Base-by-base conservation (phyloP, 2,113 vertebrate species). In the Mormoops blainvillei region DNA sequence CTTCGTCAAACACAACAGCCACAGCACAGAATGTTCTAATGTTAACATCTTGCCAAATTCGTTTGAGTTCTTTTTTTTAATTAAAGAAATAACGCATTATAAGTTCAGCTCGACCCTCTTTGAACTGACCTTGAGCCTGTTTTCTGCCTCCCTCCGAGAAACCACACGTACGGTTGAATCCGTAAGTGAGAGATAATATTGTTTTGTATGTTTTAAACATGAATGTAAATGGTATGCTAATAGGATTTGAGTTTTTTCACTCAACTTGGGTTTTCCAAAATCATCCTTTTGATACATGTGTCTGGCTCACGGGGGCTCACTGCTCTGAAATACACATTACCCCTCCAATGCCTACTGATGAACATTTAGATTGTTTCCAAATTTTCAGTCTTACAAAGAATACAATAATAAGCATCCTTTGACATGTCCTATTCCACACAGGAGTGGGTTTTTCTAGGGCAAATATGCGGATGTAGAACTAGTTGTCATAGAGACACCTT, bases 21-120 rank as follows among this genome's bases (percentile, higher is more conserved):
- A 91, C 41, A 87, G 65, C 18, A 41, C 45, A 81, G 38, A 93
- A 89, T 65, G 43, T 91, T 89, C 48, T 61, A 52, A 90, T 78
- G 67, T 45, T 88, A 84, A 50, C 24, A 76, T 54, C 33, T 52
- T 61, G 5, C 15, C 92, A 50, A 77, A 73, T 84, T 93, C 28
- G 1, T 54, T 96, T 68, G 68, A n/a, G n/a, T 73, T 89, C 78
- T 65, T 61, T 61, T 95, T 94, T n/a, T 76, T 56, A 89, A 92
- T 95, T 76, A 87, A 95, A 85, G 71, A 96, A 92, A 87, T 70
- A 83, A 96, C 94, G 91, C 18, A 73, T 68, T 58, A 31, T 56
- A 88, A 33, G 7, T 28, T 83, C 33, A 78, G 16, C 16, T 19
- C 20, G 65, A 52, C 33, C 11, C 11, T 86, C n/a, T 70, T 36